Evolutionary conservation across 2,113 vertebrate genomes (phyloP).

Genomic region (Calidris pugnax): DNA sequence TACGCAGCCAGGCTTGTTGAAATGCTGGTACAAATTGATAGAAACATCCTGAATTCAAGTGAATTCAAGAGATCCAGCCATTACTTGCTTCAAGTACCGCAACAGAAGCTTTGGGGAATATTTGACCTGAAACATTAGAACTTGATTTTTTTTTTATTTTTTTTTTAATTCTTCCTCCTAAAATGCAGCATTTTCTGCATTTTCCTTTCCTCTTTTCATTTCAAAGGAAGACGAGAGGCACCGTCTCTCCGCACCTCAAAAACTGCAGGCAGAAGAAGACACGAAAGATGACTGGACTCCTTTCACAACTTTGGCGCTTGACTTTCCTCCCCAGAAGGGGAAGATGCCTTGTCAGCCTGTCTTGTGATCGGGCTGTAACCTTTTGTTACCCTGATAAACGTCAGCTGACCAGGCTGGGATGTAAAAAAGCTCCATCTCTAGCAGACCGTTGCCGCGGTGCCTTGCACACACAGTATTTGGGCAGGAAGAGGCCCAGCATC

Average conservation of each 20-base stretch:
- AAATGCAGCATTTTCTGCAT: not conserved
- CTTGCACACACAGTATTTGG: not conserved
- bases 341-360: conserved; percentile 41
- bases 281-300: not conserved
- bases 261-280: not conserved
- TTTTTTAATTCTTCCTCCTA: not conserved
- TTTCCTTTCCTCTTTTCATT: not conserved
- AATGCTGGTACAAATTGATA: not conserved
- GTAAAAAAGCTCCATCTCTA: conserved; percentile 21
- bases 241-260: not conserved
- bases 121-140: not conserved
- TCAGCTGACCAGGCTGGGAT: conserved; percentile 41
- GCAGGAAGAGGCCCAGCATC: not conserved
- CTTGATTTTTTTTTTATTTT: not conserved
- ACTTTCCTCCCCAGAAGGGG: conserved; percentile 33
- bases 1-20: not conserved
- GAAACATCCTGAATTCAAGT: not conserved
- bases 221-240: not conserved
- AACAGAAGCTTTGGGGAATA: conserved; percentile 1
- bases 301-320: conserved; percentile 16
- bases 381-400: conserved; percentile 33
- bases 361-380: conserved; percentile 43
- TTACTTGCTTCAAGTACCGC: not conserved
- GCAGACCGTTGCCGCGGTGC: not conserved
- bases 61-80: not conserved